Evolutionary conservation across 2,797 vertebrate species (phyloP).

Genomic region (Ambastaia sidthimunki): DNA sequence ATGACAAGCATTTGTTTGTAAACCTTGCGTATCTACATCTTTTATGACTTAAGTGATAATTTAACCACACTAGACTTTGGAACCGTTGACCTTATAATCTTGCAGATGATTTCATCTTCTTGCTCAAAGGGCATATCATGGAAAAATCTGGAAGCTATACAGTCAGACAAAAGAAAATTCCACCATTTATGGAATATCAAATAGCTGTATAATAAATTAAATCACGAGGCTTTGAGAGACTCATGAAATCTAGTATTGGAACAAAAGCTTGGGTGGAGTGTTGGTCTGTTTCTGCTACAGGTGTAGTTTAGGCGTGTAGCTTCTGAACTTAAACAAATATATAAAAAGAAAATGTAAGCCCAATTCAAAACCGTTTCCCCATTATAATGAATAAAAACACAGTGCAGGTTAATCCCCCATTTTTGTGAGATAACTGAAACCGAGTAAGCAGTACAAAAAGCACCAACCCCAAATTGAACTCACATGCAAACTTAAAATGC

Average conservation of each 20-base stretch:
- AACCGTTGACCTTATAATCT: constrained; percentile 13
- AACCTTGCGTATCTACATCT: constrained; percentile 7
- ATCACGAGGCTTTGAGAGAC: constrained; percentile 24
- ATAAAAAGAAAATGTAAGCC: background rate
- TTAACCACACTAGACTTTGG: constrained; percentile 20
- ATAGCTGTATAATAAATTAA: constrained; percentile 11
- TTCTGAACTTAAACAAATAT: background rate
- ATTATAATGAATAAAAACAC: constrained; percentile 54
- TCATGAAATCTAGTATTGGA: constrained; percentile 8
- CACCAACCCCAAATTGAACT: background rate
- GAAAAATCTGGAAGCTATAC: background rate
- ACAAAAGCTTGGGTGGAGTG: background rate
- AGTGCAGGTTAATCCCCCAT: constrained; percentile 43
- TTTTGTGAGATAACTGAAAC: constrained; percentile 46
- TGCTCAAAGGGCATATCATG: constrained; percentile 2
- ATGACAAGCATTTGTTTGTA: constrained; percentile 8
- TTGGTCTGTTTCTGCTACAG: background rate
- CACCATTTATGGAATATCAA: background rate
- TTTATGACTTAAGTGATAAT: constrained; percentile 15
- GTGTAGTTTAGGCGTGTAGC: background rate
- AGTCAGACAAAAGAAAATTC: constrained; percentile 36
- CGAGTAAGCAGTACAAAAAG: constrained; percentile 17
- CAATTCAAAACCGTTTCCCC: constrained; percentile 9
- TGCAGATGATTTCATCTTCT: background rate
- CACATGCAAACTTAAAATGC: background rate